Evolutionary conservation across 2,113 vertebrate genomes (phyloP).

Genomic region (Rhadina sibilatrix): DNA sequence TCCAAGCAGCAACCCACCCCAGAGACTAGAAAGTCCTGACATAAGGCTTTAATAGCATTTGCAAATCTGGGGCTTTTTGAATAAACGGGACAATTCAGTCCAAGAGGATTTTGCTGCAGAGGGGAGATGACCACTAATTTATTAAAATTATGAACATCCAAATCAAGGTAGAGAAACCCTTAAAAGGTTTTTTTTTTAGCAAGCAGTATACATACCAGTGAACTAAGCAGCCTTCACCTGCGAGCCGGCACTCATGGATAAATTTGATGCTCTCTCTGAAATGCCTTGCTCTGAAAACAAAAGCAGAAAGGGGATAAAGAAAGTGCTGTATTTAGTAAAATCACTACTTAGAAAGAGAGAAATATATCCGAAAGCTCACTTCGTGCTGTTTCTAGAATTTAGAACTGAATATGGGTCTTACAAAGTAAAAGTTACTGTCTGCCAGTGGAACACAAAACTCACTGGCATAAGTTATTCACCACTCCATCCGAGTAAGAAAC

Average conservation of each 20-base stretch:
- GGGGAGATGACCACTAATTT: background rate
- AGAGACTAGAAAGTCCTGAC: background rate
- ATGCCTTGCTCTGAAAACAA: slow-evolving; percentile 83
- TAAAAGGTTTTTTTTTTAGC: background rate
- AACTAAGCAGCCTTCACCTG: slow-evolving; percentile 89
- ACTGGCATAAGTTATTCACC: background rate
- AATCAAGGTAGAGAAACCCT: background rate
- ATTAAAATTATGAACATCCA: background rate
- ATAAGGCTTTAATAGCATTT: background rate
- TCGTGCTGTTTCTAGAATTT: background rate
- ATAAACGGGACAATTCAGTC: background rate
- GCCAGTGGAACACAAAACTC: background rate
- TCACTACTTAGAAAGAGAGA: slow-evolving; percentile 10
- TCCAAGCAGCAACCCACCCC: background rate
- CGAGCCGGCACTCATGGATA: slow-evolving; percentile 91
- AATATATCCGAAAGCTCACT: background rate
- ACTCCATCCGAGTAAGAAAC: background rate
- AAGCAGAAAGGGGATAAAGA: slow-evolving; percentile 28
- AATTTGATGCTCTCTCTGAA: slow-evolving; percentile 93
- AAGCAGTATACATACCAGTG: slow-evolving; percentile 82
- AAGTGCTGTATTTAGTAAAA: slow-evolving; percentile 44
- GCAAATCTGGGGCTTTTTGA: background rate
- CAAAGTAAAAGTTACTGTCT: background rate
- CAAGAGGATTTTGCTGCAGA: background rate
- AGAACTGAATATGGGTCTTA: background rate